phyloP scores from a whole-genome alignment of 2,888 invertebrate species.

The Megastigmus dorsalis region DNA sequence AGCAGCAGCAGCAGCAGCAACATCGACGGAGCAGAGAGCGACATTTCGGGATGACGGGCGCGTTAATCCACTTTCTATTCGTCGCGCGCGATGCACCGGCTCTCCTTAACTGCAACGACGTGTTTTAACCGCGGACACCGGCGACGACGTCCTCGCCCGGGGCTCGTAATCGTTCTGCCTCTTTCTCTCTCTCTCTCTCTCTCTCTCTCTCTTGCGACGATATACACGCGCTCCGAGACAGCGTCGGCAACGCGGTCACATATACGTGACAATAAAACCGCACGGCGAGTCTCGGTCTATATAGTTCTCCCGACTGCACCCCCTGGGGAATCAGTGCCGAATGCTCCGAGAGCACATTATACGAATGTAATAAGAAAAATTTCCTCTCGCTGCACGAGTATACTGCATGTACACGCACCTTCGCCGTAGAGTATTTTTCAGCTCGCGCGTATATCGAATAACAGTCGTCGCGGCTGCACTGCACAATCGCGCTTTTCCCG shows the following conservation, averaged over 20 bases:
- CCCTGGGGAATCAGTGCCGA: neutral
- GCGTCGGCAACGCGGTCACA: no score
- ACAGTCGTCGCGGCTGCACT: no score
- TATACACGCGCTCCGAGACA: neutral
- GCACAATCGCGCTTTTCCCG: no score
- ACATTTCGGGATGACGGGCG: neutral
- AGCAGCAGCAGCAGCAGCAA: neutral
- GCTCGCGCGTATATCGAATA: neutral
- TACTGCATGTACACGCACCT: no score
- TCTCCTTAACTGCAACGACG: conserved; percentile 33
- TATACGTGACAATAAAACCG: conserved; percentile 34
- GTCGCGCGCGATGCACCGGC: conserved; percentile 13
- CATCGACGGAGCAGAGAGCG: no score
- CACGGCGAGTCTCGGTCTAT: neutral
- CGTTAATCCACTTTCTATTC: conserved; percentile 44
- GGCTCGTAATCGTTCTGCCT: neutral
- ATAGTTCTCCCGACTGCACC: no score
- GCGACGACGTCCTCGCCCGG: neutral
- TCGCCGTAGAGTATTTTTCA: neutral
- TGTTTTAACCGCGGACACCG: conserved; percentile 4
- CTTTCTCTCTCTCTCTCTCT: neutral
- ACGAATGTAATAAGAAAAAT: neutral
- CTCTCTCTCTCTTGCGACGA: neutral
- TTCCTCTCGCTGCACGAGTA: no score
- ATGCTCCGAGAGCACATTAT: neutral